A percentile compares a stretch with the other conserved stretches of the same genome.
These are phyloP conservation scores for Agraylea sexmaculata DNA, from an alignment of 1,140 invertebrate genomes.

Conservation along the genomic window DNA sequence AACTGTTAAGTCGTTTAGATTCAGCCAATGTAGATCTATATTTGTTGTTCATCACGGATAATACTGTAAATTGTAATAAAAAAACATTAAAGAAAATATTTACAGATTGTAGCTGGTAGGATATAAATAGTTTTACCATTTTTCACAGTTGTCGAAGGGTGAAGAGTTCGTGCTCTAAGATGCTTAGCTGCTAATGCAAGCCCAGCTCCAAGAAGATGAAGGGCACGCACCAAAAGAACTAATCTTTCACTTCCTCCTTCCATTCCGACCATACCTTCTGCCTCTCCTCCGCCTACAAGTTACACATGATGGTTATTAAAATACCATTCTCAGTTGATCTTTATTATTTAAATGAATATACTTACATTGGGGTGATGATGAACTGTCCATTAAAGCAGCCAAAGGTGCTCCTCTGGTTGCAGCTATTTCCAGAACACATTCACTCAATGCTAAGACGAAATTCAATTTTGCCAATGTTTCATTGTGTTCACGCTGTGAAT, in stretches of 20 bases:
- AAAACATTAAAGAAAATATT: conserved; percentile 6
- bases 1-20: conserved; percentile 78
- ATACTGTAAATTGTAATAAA: conserved; percentile 48
- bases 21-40: conserved; percentile 78
- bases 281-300: conserved; percentile 27
- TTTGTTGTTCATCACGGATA: conserved; percentile 76
- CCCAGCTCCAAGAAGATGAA: conserved; percentile 87
- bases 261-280: conserved; percentile 32
- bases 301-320: background rate
- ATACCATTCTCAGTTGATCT: background rate
- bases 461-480: conserved; percentile 87
- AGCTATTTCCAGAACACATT: conserved; percentile 82
- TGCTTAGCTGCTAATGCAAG: conserved; percentile 83
- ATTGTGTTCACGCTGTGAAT: conserved; percentile 71
- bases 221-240: conserved; percentile 74
- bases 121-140: conserved; percentile 49
- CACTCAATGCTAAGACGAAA: conserved; percentile 82
- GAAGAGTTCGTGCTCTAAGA: conserved; percentile 67
- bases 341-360: background rate
- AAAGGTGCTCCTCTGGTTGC: conserved; percentile 62
- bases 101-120: background rate
- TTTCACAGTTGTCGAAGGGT: conserved; percentile 83
- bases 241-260: conserved; percentile 69
- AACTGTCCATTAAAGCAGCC: conserved; percentile 39
- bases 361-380: conserved; percentile 16